Evolutionary conservation across 2,113 vertebrate genomes (phyloP).

Genomic region (Phylloscopus trochilus): DNA sequence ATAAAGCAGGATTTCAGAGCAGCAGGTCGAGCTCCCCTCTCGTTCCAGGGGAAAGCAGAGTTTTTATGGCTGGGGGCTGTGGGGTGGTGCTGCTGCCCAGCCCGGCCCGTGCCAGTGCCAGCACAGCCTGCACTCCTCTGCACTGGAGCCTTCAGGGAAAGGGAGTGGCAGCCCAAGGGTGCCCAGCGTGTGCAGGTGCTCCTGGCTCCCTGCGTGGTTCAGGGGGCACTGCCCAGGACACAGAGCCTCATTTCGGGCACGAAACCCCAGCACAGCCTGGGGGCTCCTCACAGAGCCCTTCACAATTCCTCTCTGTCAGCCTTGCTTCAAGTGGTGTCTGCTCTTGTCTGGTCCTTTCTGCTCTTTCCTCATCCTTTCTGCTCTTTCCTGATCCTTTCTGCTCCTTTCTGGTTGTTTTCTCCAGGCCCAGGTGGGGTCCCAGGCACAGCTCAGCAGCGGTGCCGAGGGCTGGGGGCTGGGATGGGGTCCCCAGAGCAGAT

Average conservation of each 20-base stretch:
- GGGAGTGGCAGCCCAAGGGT: too few relatives aligned
- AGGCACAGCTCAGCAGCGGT: too few relatives aligned
- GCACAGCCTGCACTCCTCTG: background rate
- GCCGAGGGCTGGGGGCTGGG: background rate
- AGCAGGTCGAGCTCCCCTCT: background rate
- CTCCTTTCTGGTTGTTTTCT: background rate
- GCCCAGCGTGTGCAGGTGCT: background rate
- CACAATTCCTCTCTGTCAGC: background rate
- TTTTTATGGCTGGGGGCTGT: background rate
- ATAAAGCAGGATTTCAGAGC: background rate
- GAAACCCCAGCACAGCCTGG: background rate
- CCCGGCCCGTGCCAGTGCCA: too few relatives aligned
- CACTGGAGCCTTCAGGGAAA: background rate
- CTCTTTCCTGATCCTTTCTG: background rate
- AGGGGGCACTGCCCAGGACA: background rate
- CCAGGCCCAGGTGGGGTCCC: fast-evolving
- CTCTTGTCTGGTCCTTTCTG: background rate
- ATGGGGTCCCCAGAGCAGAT: background rate
- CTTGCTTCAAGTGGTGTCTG: too few relatives aligned
- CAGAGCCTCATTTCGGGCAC: fast-evolving
- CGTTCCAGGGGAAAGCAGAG: fast-evolving
- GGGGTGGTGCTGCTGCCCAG: background rate
- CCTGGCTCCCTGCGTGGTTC: background rate
- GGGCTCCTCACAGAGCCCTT: too few relatives aligned
- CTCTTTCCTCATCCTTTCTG: background rate